phyloP scores from a whole-genome alignment of 2,113 vertebrate species.

The Oenanthe oenanthe region DNA sequence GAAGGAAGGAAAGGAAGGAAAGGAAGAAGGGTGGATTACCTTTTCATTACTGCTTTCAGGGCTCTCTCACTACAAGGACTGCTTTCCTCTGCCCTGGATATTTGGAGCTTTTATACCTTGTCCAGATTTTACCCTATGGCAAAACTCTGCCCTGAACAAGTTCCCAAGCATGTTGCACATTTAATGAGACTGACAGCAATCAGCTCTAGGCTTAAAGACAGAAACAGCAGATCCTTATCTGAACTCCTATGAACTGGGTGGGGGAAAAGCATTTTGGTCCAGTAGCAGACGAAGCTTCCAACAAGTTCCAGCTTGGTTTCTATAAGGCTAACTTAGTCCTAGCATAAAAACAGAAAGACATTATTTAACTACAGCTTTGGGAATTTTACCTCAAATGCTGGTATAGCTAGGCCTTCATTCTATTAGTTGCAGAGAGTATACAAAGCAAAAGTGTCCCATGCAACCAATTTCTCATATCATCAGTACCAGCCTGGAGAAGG shows the following conservation, averaged over 20 bases:
- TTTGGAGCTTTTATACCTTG: neutral
- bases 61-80: neutral
- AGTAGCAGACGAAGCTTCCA: neutral
- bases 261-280: neutral
- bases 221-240: constrained; percentile 39
- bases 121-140: neutral
- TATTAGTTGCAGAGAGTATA: neutral
- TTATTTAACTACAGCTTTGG: neutral
- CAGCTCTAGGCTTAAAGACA: neutral
- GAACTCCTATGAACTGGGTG: neutral
- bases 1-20: neutral
- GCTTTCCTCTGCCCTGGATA: neutral
- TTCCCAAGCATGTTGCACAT: neutral
- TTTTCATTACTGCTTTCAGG: constrained; percentile 19
- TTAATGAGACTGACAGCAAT: neutral
- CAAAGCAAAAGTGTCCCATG: neutral
- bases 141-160: neutral
- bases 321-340: neutral
- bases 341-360: neutral
- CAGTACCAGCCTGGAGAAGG: neutral
- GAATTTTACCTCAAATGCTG: neutral
- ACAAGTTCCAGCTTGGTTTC: neutral
- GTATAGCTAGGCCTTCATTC: neutral
- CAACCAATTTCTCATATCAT: neutral
- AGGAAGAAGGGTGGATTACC: neutral